Conservation (phyloP, 1,140 invertebrate species). For the Metaphire vulgaris region DNA sequence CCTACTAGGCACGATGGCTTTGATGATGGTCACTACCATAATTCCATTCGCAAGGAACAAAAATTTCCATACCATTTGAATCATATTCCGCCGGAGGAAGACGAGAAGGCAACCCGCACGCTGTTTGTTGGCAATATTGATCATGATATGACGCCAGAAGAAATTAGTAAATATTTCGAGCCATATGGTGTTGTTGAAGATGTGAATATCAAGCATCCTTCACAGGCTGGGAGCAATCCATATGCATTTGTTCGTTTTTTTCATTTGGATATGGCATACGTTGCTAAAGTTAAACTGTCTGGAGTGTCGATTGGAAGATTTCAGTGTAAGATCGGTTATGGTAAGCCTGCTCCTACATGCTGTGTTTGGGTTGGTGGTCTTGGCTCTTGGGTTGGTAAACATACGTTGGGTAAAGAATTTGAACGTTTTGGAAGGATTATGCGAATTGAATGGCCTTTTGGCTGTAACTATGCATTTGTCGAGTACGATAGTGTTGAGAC, state of each 20-base stretch:
- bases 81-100: slow-evolving; percentile 91
- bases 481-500: slow-evolving; percentile 94
- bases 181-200: slow-evolving; percentile 94
- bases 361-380: slow-evolving; percentile 95
- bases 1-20: not conserved
- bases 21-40: slow-evolving; percentile 5
- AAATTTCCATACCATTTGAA: slow-evolving; percentile 96
- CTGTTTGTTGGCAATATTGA: slow-evolving; percentile 96
- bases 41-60: slow-evolving; percentile 30
- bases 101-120: slow-evolving; percentile 89
- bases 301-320: slow-evolving; percentile 97
- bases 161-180: slow-evolving; percentile 84
- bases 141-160: slow-evolving; percentile 91
- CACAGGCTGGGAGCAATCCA: slow-evolving; percentile 74
- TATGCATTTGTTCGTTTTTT: slow-evolving; percentile 95
- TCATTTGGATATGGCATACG: slow-evolving; percentile 77
- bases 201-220: slow-evolving; percentile 93
- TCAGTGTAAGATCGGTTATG: slow-evolving; percentile 98
- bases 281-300: slow-evolving; percentile 92
- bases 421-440: slow-evolving; percentile 97
- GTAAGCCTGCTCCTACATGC: slow-evolving; percentile 92
- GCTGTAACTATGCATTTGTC: slow-evolving; percentile 87
- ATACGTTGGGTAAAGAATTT: slow-evolving; percentile 80
- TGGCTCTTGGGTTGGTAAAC: slow-evolving; percentile 81
- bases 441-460: slow-evolving; percentile 73